phyloP scores from a whole-genome alignment of 2,113 vertebrate species.

The Hippocampus comes region DNA sequence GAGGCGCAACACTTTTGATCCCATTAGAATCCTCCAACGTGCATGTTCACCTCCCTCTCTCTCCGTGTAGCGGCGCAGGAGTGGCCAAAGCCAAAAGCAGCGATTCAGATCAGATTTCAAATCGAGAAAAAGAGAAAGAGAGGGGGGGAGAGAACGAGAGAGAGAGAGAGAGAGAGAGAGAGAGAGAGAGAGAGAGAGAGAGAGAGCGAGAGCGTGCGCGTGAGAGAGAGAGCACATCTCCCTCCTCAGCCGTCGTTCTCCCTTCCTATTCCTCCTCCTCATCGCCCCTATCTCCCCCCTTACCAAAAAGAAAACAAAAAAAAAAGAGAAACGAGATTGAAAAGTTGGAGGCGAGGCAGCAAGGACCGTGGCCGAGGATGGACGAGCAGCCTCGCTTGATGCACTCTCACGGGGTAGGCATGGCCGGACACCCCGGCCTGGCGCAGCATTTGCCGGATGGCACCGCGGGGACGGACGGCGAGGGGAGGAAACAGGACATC shows the following conservation, averaged over 20 bases:
- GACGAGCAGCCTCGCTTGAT: constrained; percentile 96
- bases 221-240: constrained; percentile 44
- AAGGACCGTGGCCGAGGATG: constrained; percentile 78
- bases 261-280: not conserved
- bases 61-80: constrained; percentile 69
- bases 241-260: constrained; percentile 47
- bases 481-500: constrained; percentile 97
- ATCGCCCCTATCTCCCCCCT: not conserved
- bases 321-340: constrained; percentile 25
- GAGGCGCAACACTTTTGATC: constrained; percentile 64
- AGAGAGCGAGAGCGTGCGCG: constrained; percentile 27
- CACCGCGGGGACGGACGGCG: constrained; percentile 85
- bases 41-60: constrained; percentile 37
- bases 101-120: constrained; percentile 79
- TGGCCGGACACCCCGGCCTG: constrained; percentile 96
- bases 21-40: constrained; percentile 67
- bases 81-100: constrained; percentile 74
- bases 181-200: not conserved
- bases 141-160: constrained; percentile 18
- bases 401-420: constrained; percentile 94
- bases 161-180: constrained; percentile 39
- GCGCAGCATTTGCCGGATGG: constrained; percentile 95
- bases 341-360: constrained; percentile 72
- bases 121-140: constrained; percentile 30
- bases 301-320: not conserved